Base-by-base conservation (phyloP, 2,888 invertebrate genomes). In the Eupithecia inturbata region DNA sequence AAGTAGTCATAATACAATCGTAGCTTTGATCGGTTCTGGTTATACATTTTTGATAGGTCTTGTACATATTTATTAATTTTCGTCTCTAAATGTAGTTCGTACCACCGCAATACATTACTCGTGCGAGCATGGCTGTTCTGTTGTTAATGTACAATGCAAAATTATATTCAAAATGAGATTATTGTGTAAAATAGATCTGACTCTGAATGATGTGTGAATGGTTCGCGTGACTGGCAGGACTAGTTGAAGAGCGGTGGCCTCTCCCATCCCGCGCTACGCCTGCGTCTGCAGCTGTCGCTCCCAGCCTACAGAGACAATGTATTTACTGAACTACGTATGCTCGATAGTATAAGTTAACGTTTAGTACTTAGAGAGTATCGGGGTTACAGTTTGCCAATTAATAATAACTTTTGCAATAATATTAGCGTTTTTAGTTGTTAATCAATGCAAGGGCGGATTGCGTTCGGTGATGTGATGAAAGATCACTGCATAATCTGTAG, bases 351-450 rank as follows among this genome's bases (percentile, higher is more conserved):
- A 88, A 89, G 88, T 82, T 86, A 82, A 87, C 83, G 83, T 87
- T 85, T 91, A 92, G 93, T 92, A 92, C 91, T 92, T 93, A 93
- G 90, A 78, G 84, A 88, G 88, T 84, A 84, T 81, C 87, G 88
- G 84, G 80, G 70, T 69, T 86, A 83, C 82, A 81, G 83, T 87
- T 85, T 84, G 88, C 84, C 85, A 83, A 82, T 84, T 86, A 84
- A 82, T 86, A 82, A 86, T 87, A 84, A 83, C 86, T 88, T 86
- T 87, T 84, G 88, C 88, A 88, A 87, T 89, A 88, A 84, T 85
- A 83, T 83, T 57, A 81, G 81, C 79, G 82, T 83, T 79, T 85
- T 83, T 82, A 82, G 80, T 82, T 82, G 81, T 81, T 82, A 78
- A 81, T 76, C 79, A 79, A 81, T 79, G 80, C 78, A 82, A 82